These are phyloP conservation scores for Alcis repandata DNA, from an alignment of 2,888 invertebrate genomes.

Conservation along the genomic window DNA sequence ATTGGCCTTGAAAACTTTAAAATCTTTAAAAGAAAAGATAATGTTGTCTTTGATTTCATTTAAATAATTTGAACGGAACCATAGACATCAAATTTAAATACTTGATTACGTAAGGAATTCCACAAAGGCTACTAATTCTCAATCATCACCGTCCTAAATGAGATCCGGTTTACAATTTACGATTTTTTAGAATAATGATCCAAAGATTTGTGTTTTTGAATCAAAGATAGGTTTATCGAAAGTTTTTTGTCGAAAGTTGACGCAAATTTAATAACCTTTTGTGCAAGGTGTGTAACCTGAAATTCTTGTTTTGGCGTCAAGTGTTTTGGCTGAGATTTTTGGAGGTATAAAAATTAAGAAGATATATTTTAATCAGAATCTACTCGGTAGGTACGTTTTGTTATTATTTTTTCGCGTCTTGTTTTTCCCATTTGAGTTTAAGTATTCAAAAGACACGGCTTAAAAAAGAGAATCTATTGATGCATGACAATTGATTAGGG, in stretches of 20 bases:
- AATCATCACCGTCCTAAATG: conserved; percentile 34
- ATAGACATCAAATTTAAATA: neutral
- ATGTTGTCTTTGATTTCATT: neutral
- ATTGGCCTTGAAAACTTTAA: too few relatives aligned
- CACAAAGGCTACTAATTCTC: conserved; percentile 39
- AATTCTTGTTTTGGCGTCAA: conserved; percentile 24
- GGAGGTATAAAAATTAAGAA: neutral
- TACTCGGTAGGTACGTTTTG: too few relatives aligned
- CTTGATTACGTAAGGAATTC: conserved; percentile 35
- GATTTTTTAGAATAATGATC: conserved; percentile 29
- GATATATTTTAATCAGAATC: neutral
- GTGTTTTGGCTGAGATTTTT: conserved; percentile 4
- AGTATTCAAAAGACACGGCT: conserved; percentile 14
- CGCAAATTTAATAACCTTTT: conserved; percentile 21
- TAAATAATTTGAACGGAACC: conserved; percentile 13
- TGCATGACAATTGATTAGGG: conserved; percentile 49
- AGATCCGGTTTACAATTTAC: conserved; percentile 45
- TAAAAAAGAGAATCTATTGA: conserved; percentile 58
- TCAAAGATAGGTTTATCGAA: conserved; percentile 24
- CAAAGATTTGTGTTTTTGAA: conserved; percentile 24
- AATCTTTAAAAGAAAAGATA: too few relatives aligned
- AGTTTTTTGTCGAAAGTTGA: conserved; percentile 35
- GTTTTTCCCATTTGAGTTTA: neutral
- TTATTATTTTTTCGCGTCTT: too few relatives aligned
- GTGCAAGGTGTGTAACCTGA: conserved; percentile 26